These are phyloP conservation scores for Pseudopodoces humilis DNA, from an alignment of 2,113 vertebrate genomes.

Conservation along the genomic window DNA sequence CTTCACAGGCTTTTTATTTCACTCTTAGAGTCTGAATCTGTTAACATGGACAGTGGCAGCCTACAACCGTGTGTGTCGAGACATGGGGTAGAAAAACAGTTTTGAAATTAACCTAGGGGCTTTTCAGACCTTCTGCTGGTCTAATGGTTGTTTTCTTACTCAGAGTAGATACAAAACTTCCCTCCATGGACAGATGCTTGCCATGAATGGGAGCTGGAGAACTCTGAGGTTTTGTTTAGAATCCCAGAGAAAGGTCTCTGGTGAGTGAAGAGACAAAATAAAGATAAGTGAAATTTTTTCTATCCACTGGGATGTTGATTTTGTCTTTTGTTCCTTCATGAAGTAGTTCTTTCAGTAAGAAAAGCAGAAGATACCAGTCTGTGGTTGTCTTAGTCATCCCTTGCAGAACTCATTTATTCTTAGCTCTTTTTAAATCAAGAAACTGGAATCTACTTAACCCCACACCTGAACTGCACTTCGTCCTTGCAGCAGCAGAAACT, in stretches of 20 bases:
- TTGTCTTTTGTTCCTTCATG: not conserved
- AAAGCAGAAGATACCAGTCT: not conserved
- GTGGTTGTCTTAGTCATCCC: rapidly evolving
- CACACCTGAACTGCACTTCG: not conserved
- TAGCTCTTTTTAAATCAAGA: not conserved
- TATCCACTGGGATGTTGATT: not conserved
- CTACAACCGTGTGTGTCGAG: not conserved
- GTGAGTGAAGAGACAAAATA: not conserved
- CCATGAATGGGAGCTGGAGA: not conserved
- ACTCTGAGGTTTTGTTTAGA: not conserved
- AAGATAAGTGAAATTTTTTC: not conserved
- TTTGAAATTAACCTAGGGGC: not conserved
- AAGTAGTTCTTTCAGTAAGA: not conserved
- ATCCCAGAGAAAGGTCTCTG: not conserved
- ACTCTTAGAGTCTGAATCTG: not conserved
- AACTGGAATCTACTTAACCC: not conserved
- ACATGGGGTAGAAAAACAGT: not conserved
- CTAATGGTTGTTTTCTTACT: not conserved
- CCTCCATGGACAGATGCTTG: not conserved
- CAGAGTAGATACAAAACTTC: not conserved
- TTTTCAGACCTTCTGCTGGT: not conserved
- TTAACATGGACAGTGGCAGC: not conserved
- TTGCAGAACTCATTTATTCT: not conserved
- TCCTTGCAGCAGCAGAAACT: not conserved
- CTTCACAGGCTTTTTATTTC: not conserved